These are phyloP conservation scores for Sinosuthora webbiana DNA, from an alignment of 2,113 vertebrate genomes.

Conservation along the genomic window DNA sequence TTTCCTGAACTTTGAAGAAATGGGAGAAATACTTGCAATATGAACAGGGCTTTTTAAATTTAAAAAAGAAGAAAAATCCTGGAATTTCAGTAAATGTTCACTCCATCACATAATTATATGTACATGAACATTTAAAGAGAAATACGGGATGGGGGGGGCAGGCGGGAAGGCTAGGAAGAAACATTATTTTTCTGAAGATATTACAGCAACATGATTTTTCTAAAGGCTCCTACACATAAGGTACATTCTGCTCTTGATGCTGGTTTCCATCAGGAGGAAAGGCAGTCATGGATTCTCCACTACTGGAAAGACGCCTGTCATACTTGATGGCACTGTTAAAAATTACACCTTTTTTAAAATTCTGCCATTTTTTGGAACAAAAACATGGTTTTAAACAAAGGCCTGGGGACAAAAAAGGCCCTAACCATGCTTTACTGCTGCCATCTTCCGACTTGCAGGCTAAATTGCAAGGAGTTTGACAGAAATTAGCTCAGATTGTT, in stretches of 20 bases:
- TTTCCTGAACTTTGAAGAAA: background rate
- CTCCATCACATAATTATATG: fast-evolving
- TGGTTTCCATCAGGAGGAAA: background rate
- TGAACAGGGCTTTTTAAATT: fast-evolving
- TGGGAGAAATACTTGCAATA: background rate
- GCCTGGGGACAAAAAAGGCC: background rate
- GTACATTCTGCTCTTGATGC: background rate
- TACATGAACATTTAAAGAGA: background rate
- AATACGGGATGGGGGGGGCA: background rate
- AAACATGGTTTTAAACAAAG: background rate
- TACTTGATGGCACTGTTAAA: background rate
- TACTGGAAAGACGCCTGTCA: background rate
- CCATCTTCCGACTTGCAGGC: slow-evolving; percentile 42
- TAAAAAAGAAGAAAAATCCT: background rate
- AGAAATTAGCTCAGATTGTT: background rate
- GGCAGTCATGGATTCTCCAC: background rate
- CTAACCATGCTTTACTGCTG: slow-evolving; percentile 49
- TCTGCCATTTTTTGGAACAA: background rate
- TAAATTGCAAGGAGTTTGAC: slow-evolving; percentile 12
- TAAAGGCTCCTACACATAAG: background rate
- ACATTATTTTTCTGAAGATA: background rate
- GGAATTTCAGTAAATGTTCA: background rate
- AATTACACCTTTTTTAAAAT: background rate
- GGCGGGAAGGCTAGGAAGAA: background rate
- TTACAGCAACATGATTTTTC: background rate